Evolutionary conservation across 2,113 vertebrate species (phyloP).

Genomic region (Oryctolagus cuniculus): mOryCun1.1 NC_091439.1:15386501-15387000

Average conservation of each 20-base stretch:
- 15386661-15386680: not conserved
- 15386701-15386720: not conserved
- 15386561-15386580: not conserved
- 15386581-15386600: not conserved
- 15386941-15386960: conserved; percentile 29
- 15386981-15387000: not conserved
- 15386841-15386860: conserved; percentile 1
- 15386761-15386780: not conserved
- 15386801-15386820: not conserved
- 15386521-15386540: not conserved
- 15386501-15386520: not conserved
- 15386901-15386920: conserved; percentile 12
- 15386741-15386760: not conserved
- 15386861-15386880: not conserved
- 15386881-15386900: not conserved
- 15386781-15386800: not conserved
- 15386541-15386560: conserved; percentile 1
- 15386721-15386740: not conserved
- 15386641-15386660: not conserved
- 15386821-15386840: not conserved
- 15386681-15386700: not conserved
- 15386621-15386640: not conserved
- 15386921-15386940: conserved; percentile 41
- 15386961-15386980: conserved; percentile 16
- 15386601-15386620: not conserved